Base-by-base conservation (phyloP, 2,888 invertebrate genomes). In the Agrenia bidenticulata region DNA sequence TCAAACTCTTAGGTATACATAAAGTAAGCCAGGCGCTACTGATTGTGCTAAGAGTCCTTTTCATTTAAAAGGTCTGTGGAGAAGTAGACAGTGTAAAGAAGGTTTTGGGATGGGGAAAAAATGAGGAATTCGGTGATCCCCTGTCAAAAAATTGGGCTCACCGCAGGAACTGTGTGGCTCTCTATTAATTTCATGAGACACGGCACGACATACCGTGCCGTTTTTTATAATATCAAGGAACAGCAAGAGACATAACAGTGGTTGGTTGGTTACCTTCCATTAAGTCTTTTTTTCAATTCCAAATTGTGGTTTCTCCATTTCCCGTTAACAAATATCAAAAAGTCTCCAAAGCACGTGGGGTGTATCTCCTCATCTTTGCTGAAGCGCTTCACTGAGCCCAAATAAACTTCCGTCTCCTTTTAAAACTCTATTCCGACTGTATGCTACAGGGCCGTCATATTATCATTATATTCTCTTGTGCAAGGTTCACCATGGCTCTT, bases 291-390 rank as follows among this genome's bases (percentile, higher is more conserved):
- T 53, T 55, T 55, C 19, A 26, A n/a, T 11, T 55, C 55, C 55
- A 26, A 15, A 15, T 45, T 15, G 17, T 15, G 45, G n/a, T 45
- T 55, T 55, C 55, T 27, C 55, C 32, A 55, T 55, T 55, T 55
- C 55, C 55, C 55, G 26, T 55, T 55, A 55, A 13, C 45, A 45
- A 15, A 45, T 19, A 17, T 19, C n/a, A 15, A 15, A 15, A 23
- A 13, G 5, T 7, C 4, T 7, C 9, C 21, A 5, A 21, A 55
- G 59, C 49, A 42, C 45, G 32, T 53, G 32, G 61, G 61, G n/a
- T 32, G 32, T 27, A 45, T 45, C 49, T 37, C 39, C 41, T 56
- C 23, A 19, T 58, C 26, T 24, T 59, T 11, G 49, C 27, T 59
- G n/a, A 32, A 13, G 19, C 39, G 15, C 24, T 57, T 21, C 41